Evolutionary conservation across 2,888 invertebrate species (phyloP).

Genomic region (Pimpla rufipes): DNA sequence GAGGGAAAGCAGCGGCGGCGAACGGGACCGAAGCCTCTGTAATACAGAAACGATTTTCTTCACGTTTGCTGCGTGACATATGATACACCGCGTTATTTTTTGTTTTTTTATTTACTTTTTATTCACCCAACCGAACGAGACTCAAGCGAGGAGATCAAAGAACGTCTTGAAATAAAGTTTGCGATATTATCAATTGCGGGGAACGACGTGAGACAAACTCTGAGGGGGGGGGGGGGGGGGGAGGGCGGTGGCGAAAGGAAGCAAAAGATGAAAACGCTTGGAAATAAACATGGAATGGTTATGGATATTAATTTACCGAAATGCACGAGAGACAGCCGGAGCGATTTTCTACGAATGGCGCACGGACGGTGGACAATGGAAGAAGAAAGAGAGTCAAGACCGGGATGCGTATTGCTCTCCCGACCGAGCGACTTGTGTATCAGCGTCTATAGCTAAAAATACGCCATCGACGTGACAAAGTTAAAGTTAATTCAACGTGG

Average conservation of each 20-base stretch:
- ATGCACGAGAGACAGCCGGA: slow-evolving; percentile 11
- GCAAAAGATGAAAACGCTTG: background rate
- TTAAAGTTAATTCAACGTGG: slow-evolving; percentile 64
- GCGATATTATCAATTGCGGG: background rate
- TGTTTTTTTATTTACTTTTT: background rate
- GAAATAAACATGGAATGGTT: background rate
- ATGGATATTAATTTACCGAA: background rate
- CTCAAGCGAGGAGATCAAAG: slow-evolving; percentile 4
- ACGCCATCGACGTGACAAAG: slow-evolving; percentile 69
- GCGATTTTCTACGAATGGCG: background rate
- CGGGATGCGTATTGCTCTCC: slow-evolving; percentile 65
- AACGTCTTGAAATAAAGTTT: slow-evolving; percentile 10
- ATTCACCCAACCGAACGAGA: background rate
- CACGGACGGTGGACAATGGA: background rate
- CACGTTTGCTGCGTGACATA: slow-evolving; percentile 23
- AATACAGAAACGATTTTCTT: slow-evolving; percentile 53
- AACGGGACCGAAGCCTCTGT: slow-evolving; percentile 32
- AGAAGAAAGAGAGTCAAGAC: slow-evolving; percentile 59
- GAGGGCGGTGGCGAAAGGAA: no score
- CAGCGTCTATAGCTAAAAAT: slow-evolving; percentile 69
- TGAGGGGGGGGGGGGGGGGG: background rate
- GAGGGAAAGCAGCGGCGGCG: slow-evolving; percentile 41
- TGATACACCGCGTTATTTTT: slow-evolving; percentile 1
- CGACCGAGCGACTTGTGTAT: slow-evolving; percentile 36
- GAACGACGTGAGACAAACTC: background rate